phyloP scores from a whole-genome alignment of 37 sponge, comb jelly and placozoan species.

The Chondrilla cf. caribensis region DNA sequence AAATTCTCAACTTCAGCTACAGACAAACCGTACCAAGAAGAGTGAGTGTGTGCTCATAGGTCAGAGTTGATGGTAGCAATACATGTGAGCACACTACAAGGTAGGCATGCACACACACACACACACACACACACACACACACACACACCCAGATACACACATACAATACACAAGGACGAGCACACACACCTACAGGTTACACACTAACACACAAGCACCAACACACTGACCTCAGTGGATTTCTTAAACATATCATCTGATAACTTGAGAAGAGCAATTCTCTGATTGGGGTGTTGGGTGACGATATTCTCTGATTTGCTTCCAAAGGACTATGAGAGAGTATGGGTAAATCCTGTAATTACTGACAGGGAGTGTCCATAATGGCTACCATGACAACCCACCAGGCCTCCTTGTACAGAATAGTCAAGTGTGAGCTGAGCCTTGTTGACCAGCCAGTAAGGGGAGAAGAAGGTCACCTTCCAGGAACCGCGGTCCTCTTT shows the following conservation, averaged over 20 bases:
- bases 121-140: no score
- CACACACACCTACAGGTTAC: no score
- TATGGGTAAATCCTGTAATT: neutral
- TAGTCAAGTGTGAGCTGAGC: constrained; percentile 67
- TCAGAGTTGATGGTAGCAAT: no score
- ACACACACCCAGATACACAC: no score
- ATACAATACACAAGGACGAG: no score
- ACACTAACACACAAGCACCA: no score
- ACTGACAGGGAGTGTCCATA: no score
- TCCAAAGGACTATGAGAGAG: neutral
- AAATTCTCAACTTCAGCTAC: neutral
- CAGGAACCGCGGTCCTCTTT: constrained; percentile 52
- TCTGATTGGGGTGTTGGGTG: neutral
- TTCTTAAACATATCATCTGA: neutral
- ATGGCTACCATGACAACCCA: neutral
- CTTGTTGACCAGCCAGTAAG: constrained; percentile 92
- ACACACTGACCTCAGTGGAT: constrained; percentile 1
- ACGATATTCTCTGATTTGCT: neutral
- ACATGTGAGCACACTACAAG: no score
- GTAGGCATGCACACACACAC: no score
- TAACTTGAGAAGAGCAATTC: neutral
- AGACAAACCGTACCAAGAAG: no score
- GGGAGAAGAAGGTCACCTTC: constrained; percentile 56
- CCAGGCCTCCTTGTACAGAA: constrained; percentile 23
- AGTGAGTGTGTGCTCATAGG: no score